Percentiles rank a stretch among this genome's conserved stretches.
Evolutionary conservation across 2,888 invertebrate species (phyloP).

Genomic region (Thereva nobilitata): DNA sequence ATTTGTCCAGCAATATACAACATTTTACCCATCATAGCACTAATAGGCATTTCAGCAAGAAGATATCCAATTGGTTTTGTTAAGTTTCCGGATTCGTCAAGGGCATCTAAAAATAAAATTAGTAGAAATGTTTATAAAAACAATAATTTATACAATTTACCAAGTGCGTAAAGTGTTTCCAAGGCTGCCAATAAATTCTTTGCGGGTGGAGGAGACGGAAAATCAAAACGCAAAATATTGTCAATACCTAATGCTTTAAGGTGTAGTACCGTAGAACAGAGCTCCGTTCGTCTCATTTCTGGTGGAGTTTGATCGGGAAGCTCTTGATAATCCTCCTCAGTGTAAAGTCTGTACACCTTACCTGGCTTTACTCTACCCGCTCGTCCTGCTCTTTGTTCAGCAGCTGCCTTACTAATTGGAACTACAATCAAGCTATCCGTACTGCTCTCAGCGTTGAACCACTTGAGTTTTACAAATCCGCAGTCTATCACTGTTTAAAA

Average conservation of each 20-base stretch:
- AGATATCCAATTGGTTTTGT: constrained; percentile 76
- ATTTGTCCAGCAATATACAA: constrained; percentile 81
- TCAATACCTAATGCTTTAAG: constrained; percentile 93
- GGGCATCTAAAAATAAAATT: constrained; percentile 59
- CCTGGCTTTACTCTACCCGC: constrained; percentile 86
- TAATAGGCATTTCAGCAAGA: constrained; percentile 91
- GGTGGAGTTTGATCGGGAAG: constrained; percentile 77
- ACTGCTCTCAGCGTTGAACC: constrained; percentile 82
- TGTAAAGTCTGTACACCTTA: constrained; percentile 81
- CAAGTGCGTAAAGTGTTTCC: constrained; percentile 85
- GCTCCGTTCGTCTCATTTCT: constrained; percentile 89
- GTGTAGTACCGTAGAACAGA: constrained; percentile 83
- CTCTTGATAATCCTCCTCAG: constrained; percentile 74
- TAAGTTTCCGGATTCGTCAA: constrained; percentile 77
- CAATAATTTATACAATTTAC: constrained; percentile 45
- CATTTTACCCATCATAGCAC: constrained; percentile 85
- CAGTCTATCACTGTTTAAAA: constrained; percentile 81
- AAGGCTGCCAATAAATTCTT: constrained; percentile 81
- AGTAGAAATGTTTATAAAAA: background rate
- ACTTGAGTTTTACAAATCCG: constrained; percentile 93
- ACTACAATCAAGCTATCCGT: constrained; percentile 83
- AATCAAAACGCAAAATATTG: constrained; percentile 88
- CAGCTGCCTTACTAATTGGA: constrained; percentile 85
- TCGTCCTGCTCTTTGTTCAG: constrained; percentile 88
- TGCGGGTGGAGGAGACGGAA: constrained; percentile 91